A percentile compares a stretch with the other conserved stretches of the same genome.
These are phyloP conservation scores for Periophthalmodon schlosseri DNA, from an alignment of 2,113 vertebrate genomes.

Conservation along the genomic window DNA sequence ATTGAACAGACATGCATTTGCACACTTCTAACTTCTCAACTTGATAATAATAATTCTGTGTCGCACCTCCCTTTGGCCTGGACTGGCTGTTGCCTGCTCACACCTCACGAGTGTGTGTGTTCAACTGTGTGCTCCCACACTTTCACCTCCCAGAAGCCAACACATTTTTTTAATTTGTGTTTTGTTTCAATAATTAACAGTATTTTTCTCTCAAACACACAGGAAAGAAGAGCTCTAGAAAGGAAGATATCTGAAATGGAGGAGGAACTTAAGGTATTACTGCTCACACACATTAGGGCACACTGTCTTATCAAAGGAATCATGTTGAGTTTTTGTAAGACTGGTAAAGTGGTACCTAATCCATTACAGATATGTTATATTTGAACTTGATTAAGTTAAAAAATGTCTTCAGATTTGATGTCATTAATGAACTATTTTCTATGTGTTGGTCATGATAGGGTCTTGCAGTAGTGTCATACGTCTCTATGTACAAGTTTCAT, in stretches of 20 bases:
- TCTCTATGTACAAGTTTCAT: conserved; percentile 38
- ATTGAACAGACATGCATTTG: neutral
- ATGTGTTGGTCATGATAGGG: conserved; percentile 34
- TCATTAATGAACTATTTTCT: neutral
- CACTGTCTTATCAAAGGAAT: neutral
- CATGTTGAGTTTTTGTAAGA: neutral
- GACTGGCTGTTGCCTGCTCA: conserved; percentile 58
- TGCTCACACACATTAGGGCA: neutral
- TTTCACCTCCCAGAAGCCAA: conserved; percentile 33
- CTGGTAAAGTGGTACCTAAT: neutral
- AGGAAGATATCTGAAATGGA: conserved; percentile 99
- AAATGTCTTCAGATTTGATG: neutral
- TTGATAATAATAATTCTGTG: neutral
- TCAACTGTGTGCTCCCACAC: conserved; percentile 39
- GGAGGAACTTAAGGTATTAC: conserved; percentile 96
- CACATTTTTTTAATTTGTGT: neutral
- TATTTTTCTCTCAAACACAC: conserved; percentile 20
- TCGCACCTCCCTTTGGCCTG: conserved; percentile 8
- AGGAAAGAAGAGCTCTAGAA: conserved; percentile 99
- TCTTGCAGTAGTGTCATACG: conserved; percentile 36
- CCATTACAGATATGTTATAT: neutral
- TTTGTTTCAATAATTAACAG: conserved; percentile 1
- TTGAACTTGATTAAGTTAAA: neutral
- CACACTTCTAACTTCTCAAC: neutral
- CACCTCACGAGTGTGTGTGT: conserved; percentile 60